phyloP scores from a whole-genome alignment of 2,888 invertebrate species.

The Atrina japonica region DNA sequence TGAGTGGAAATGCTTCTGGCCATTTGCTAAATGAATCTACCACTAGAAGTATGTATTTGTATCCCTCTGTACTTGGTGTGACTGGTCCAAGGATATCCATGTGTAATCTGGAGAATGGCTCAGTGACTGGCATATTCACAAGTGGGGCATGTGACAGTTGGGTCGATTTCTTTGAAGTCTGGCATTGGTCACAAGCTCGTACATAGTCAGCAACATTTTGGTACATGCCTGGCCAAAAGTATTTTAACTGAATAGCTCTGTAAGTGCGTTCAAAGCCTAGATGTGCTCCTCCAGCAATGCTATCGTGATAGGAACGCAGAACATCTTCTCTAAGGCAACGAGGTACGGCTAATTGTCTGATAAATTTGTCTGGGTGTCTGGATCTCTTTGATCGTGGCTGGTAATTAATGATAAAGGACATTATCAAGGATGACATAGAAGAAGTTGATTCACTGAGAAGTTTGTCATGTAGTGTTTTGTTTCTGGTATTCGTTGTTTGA shows the following conservation, averaged over 20 bases:
- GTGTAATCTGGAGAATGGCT: no score
- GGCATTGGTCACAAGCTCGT: constrained; percentile 38
- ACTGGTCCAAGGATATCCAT: constrained; percentile 16
- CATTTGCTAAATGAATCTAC: constrained; percentile 45
- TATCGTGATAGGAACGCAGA: no score
- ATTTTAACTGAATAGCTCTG: constrained; percentile 16
- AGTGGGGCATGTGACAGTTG: constrained; percentile 38
- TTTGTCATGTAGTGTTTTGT: neutral
- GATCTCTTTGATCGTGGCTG: no score
- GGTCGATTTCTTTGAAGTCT: constrained; percentile 26
- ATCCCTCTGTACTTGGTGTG: constrained; percentile 51
- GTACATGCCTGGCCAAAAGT: no score
- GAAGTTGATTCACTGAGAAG: no score
- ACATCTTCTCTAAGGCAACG: no score
- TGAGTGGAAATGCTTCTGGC: constrained; percentile 52
- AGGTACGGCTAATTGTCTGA: no score
- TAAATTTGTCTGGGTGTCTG: no score
- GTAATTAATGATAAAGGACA: neutral
- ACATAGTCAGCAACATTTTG: no score
- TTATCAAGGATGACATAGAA: no score
- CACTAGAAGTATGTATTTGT: no score
- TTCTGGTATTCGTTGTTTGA: constrained; percentile 22
- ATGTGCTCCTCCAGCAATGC: constrained; percentile 8
- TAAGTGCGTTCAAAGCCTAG: constrained; percentile 14
- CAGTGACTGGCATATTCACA: constrained; percentile 37